Conservation (phyloP, 2,888 invertebrate species). For the Steromphala cineraria region DNA sequence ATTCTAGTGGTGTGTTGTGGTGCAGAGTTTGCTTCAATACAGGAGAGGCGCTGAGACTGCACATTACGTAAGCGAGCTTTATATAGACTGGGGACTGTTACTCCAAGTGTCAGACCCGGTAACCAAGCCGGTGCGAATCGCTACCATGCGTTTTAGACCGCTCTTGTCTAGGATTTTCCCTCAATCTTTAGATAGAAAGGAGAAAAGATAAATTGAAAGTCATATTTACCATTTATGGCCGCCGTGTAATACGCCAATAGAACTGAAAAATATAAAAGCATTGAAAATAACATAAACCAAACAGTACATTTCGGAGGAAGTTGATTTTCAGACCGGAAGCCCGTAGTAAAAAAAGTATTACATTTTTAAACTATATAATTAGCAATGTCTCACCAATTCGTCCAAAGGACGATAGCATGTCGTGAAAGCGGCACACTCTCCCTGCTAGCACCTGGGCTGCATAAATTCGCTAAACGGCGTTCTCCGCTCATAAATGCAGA, state of each 20-base stretch:
- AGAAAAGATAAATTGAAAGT: background rate
- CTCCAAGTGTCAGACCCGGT: too few species aligned
- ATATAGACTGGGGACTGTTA: background rate
- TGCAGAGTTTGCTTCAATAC: too few species aligned
- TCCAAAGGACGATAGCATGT: conserved; percentile 67
- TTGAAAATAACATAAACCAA: conserved; percentile 30
- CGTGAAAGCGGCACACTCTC: conserved; percentile 54
- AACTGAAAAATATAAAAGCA: conserved; percentile 53
- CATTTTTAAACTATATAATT: conserved; percentile 1
- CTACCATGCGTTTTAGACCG: too few species aligned
- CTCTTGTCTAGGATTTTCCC: too few species aligned
- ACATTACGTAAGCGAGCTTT: background rate
- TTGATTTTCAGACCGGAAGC: conserved; percentile 52
- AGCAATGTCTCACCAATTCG: conserved; percentile 55
- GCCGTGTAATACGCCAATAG: conserved; percentile 64
- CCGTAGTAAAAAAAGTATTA: background rate
- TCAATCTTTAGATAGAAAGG: background rate
- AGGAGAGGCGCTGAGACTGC: too few species aligned
- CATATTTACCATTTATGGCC: conserved; percentile 62
- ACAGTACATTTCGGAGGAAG: conserved; percentile 48
- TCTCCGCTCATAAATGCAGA: conserved; percentile 40
- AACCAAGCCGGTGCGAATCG: too few species aligned
- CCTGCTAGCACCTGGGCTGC: conserved; percentile 49
- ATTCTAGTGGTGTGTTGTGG: too few species aligned
- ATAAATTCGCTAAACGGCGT: conserved; percentile 52